Conservation (phyloP, 2,797 vertebrate genomes). For the Monodelphis domestica region DNA sequence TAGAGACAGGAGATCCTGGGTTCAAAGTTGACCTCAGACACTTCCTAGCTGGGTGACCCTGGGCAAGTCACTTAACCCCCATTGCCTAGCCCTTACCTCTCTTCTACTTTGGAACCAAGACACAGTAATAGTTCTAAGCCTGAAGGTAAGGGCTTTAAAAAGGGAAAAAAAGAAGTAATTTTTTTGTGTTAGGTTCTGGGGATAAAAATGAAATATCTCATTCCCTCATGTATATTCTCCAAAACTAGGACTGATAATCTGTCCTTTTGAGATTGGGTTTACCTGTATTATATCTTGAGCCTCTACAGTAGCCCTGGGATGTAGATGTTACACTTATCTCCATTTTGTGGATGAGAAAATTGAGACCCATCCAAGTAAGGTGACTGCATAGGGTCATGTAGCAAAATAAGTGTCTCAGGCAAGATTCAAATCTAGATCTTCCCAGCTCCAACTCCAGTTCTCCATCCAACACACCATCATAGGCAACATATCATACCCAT, state of each 20-base stretch:
- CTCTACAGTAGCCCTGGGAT: neutral
- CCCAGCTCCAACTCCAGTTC: neutral
- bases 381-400: neutral
- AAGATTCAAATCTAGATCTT: neutral
- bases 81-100: no score
- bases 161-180: neutral
- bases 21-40: no score
- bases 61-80: no score
- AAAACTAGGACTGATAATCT: neutral
- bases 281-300: neutral
- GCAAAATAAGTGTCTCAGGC: neutral
- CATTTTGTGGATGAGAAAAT: neutral
- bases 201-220: neutral
- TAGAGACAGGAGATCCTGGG: no score
- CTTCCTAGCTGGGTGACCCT: no score
- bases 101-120: no score
- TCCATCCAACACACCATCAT: neutral
- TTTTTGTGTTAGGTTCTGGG: neutral
- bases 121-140: no score
- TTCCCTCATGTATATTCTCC: neutral
- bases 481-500: neutral
- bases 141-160: no score
- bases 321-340: neutral
- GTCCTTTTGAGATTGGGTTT: no score
- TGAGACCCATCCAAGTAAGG: neutral